These are phyloP conservation scores for Lepidostoma basale DNA, from an alignment of 1,140 invertebrate species.

Conservation along the genomic window DNA sequence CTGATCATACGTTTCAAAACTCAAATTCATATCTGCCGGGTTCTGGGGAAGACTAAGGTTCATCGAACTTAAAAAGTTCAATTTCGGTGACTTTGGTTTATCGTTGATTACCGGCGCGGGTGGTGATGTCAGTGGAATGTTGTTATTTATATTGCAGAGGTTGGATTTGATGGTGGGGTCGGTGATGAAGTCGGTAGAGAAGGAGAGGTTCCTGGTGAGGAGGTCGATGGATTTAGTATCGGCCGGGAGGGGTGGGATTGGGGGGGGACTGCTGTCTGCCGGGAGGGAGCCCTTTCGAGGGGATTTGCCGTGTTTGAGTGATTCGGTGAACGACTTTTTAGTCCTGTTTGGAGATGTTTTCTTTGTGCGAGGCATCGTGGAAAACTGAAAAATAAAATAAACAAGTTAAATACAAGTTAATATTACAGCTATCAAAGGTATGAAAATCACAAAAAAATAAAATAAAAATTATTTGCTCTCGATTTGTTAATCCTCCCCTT, in stretches of 20 bases:
- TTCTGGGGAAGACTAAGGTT: slow-evolving; percentile 41
- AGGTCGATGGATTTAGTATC: slow-evolving; percentile 57
- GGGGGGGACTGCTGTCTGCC: slow-evolving; percentile 41
- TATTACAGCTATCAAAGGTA: too few species aligned
- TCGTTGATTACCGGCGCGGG: background rate
- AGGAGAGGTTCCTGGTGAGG: slow-evolving; percentile 56
- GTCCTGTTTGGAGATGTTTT: slow-evolving; percentile 54
- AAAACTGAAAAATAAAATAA: slow-evolving; percentile 64
- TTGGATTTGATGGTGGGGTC: slow-evolving; percentile 50
- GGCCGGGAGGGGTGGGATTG: slow-evolving; percentile 34
- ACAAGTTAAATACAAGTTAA: too few species aligned
- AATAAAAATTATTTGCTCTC: too few species aligned
- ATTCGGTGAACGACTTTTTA: slow-evolving; percentile 45
- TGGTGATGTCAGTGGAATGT: slow-evolving; percentile 5
- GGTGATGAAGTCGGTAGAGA: slow-evolving; percentile 56
- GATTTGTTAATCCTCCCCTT: too few species aligned
- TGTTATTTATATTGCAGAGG: slow-evolving; percentile 32
- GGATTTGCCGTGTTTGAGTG: slow-evolving; percentile 53
- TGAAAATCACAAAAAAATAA: too few species aligned
- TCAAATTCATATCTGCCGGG: slow-evolving; percentile 28
- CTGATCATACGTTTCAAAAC: slow-evolving; percentile 60
- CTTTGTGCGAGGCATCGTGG: slow-evolving; percentile 65
- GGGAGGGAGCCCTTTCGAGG: slow-evolving; percentile 54
- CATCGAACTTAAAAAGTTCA: slow-evolving; percentile 35
- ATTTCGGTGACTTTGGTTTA: slow-evolving; percentile 27